A percentile compares a stretch with the other conserved stretches of the same genome.
phyloP scores from a whole-genome alignment of 2,888 invertebrate species.

The Epirrita christyi region DNA sequence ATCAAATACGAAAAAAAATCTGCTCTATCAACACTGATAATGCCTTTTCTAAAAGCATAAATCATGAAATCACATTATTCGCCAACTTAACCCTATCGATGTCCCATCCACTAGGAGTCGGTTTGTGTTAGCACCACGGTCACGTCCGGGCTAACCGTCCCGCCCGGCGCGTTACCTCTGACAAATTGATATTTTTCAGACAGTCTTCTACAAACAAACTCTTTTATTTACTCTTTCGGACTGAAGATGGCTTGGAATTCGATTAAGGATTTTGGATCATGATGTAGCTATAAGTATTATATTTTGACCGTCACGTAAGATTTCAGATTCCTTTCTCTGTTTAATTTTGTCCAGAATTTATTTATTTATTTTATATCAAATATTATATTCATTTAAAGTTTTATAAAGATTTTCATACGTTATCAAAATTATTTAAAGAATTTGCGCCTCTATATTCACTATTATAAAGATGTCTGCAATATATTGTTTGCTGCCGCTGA shows the following conservation, averaged over 20 bases:
- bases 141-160: constrained; percentile 65
- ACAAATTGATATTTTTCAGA: constrained; percentile 79
- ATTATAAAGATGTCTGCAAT: no score
- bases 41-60: constrained; percentile 15
- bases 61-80: constrained; percentile 24
- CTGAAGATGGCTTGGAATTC: constrained; percentile 34
- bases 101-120: constrained; percentile 58
- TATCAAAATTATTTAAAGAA: no score
- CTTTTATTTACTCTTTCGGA: constrained; percentile 36
- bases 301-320: no score
- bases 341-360: no score
- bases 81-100: constrained; percentile 45
- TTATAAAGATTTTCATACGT: no score
- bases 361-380: no score
- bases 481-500: no score
- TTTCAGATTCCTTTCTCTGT: no score
- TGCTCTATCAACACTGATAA: neutral
- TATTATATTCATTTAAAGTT: no score
- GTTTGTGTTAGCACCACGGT: constrained; percentile 56
- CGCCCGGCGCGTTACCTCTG: constrained; percentile 65
- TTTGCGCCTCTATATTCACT: no score
- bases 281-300: constrained; percentile 2
- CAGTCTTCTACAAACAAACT: constrained; percentile 58
- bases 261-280: constrained; percentile 36
- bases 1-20: no score